Base-by-base conservation (phyloP, 2,797 vertebrate species). In the Enteromius fasciolatus region DNA sequence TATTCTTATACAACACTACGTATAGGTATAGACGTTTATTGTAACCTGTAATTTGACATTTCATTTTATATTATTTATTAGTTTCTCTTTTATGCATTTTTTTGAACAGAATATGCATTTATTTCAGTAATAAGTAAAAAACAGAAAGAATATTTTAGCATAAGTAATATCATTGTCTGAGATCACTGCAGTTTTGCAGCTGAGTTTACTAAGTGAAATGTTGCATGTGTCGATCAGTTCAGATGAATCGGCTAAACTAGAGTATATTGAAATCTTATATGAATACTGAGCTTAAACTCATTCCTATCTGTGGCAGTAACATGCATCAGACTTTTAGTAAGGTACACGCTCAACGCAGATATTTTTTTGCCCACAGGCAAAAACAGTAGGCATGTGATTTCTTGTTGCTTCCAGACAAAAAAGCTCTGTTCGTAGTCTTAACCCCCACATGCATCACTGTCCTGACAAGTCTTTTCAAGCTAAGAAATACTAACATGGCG, bases 351-450 rank as follows among this genome's bases (percentile, higher is more conserved):
- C 33, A 46, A 44, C n/a, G 15, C 57, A 79, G 46, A 81, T 46
- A 57, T 61, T 59, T 46, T n/a, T 83, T 61, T 74, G 69, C 80
- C 78, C 80, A 72, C 31, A 76, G 85, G 89, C 73, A 81, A 87
- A 82, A 83, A 81, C 80, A 81, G 76, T 78, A 76, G 69, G 36
- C 86, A 86, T 46, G 61, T 72, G 80, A 67, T 90, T 89, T 92
- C 88, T 28, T 86, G 88, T 90, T 91, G 68, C 88, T 90, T 4
- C 1, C 70, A 82, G 66, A 87, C 80, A 87, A 83, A 33, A 75
- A 68, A 83, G 85, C 39, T 52, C 28, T 67, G 33, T 44, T 46
- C 31, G 36, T 73, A 39, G 28, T 82, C 20, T 67, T 10, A 28
- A 28, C 46, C 28, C 76, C 23, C 46, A 78, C 54, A 81, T 67